Evolutionary conservation across 1,140 invertebrate genomes (phyloP), one percentile per base, ranked within the genome.

Genomic region (Formica exsecta): DNA sequence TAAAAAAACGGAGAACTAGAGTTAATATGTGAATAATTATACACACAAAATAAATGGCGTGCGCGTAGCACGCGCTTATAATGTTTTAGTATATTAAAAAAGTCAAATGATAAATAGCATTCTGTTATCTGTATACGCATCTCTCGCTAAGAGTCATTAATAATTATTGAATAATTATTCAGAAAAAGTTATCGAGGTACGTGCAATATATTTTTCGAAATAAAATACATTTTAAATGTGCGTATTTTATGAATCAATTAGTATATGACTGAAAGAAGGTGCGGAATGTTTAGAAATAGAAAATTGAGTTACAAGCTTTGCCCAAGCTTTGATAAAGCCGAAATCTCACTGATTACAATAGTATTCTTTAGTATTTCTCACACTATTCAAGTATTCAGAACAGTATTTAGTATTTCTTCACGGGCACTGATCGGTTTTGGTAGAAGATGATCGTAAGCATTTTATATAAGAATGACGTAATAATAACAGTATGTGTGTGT

Each of bases 401-500:
- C 25, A 29, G 1, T 29, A 29, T 29, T 29, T 29, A 29, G 1
- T 32, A 44, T 19, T 77, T 36, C 8, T n/a, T 13, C 25, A 19
- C 19, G 41, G 22, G 54, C 62, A 0, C 32, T n/a, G 61, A 70
- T 68, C n/a, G 25, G 44, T 77, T 77, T 70, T 32, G 74, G 32
- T 71, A 32, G 44, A 80, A 70, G 51, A 71, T 29, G 22, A 51
- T 59, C 29, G 57, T 74, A 71, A 70, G n/a, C 71, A 57, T 86
- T 80, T 89, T 62, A 59, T 57, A 77, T 32, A 65, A 57, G 74
- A 64, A 70, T 32, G 85, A 83, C 51, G 88, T 57, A 89, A 89
- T 32, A 65, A 79, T 89, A 83, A 80, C 70, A 64, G 41, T 44
- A 3, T 44, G 2, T 41, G 32, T 77, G 64, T 25, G 41, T 74